Evolutionary conservation across 2,113 vertebrate genomes (phyloP), one percentile per base, ranked within the genome.

Genomic region (Lepisosteus oculatus): DNA sequence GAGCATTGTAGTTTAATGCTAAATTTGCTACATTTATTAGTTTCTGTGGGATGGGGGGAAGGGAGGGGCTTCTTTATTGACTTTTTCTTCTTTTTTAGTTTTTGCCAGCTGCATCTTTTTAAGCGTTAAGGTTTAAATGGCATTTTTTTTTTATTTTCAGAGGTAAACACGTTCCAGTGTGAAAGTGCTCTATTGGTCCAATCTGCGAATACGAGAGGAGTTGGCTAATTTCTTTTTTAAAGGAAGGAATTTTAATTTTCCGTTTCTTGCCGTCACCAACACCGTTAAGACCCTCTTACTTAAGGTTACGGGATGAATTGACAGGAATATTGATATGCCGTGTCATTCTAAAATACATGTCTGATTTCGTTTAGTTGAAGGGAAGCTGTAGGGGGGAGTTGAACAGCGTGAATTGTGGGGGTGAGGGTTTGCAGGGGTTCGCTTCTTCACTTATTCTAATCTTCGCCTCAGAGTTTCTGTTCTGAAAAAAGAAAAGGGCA

Each of bases 1-100:
- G 54, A 68, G 66, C 17, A n/a, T 51, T 68, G 43, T 68, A 68
- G 45, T 67, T 43, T 55, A n/a, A 55, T 62, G 55, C 7, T 73
- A 41, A 57, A 42, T 62, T 61, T 61, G 57, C 56, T 73, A 43
- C 42, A 12, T 55, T 54, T 7, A 55, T 12, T 55, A 68, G 66
- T 12, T n/a, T 59, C n/a, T 5, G 12, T 29, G 29, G 29, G 29
- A 29, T 29, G 29, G 29, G 29, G 29, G 29, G 29, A 29, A 29
- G 14, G 57, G 57, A n/a, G 12, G 14, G 12, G 5, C 14, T 59
- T 59, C 4, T 59, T 59, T 59, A 13, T 11, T 51, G 29, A 51
- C 47, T 51, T 5, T 51, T 51, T 51, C 9, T 5, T 51, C 47
- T 59, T 59, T 15, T 13, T n/a, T 29, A 5, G 14, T n/a, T 8